phyloP scores from a whole-genome alignment of 2,797 vertebrate species.

The Leucoraja ocellata region DNA sequence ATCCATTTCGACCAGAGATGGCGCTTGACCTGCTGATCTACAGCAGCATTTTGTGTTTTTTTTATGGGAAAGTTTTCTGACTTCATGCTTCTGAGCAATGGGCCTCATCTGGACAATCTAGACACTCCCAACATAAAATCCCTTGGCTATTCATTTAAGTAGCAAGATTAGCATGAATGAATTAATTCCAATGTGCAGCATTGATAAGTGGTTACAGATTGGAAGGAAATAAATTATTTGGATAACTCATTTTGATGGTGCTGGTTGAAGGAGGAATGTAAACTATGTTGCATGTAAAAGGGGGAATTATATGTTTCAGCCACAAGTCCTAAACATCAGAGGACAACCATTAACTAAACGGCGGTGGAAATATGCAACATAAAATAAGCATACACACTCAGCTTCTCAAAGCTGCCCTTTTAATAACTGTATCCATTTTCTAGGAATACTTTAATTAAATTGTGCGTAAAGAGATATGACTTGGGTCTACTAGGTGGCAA shows the following conservation, averaged over 20 bases:
- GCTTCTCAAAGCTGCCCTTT: neutral
- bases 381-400: neutral
- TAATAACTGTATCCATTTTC: neutral
- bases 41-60: no score
- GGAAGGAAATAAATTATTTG: neutral
- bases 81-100: neutral
- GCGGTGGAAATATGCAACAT: neutral
- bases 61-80: neutral
- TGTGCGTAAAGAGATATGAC: neutral
- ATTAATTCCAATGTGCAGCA: neutral
- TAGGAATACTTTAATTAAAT: slow-evolving; percentile 7
- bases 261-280: neutral
- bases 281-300: neutral
- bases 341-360: neutral
- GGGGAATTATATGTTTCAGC: neutral
- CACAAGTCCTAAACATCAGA: neutral
- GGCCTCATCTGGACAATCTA: neutral
- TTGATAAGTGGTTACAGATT: neutral
- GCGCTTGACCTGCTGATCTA: neutral
- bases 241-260: neutral
- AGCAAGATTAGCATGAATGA: neutral
- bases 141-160: neutral
- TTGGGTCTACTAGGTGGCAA: neutral
- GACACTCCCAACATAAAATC: neutral
- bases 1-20: no score